A percentile compares a stretch with the other conserved stretches of the same genome.
These are phyloP conservation scores for Clarias laeviceps DNA, from an alignment of 2,797 vertebrate species.

Conservation along the genomic window DNA sequence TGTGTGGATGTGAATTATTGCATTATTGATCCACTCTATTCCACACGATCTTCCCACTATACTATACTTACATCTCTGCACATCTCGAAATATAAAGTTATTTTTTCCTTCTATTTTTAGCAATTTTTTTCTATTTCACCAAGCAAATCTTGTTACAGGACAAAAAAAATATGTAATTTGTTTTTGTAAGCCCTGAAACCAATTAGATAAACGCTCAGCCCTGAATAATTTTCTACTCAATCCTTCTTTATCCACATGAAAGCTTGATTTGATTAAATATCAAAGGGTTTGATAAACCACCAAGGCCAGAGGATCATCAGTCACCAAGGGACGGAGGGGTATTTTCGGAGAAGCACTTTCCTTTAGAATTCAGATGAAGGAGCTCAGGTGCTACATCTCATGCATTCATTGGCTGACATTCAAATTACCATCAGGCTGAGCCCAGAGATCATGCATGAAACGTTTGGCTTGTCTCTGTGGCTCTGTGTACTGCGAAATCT, in stretches of 20 bases:
- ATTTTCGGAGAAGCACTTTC: constrained; percentile 54
- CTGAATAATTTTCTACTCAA: constrained; percentile 66
- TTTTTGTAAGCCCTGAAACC: constrained; percentile 61
- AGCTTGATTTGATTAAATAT: constrained; percentile 68
- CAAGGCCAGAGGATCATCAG: constrained; percentile 46
- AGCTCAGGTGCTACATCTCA: constrained; percentile 58
- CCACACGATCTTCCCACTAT: not conserved
- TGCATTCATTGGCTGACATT: constrained; percentile 56
- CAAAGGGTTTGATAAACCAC: constrained; percentile 61
- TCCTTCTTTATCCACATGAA: constrained; percentile 65
- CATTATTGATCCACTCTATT: not conserved
- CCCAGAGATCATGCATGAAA: constrained; percentile 44
- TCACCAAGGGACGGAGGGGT: constrained; percentile 44
- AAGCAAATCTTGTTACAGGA: constrained; percentile 26
- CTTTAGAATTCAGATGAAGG: constrained; percentile 65
- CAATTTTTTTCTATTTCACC: constrained; percentile 1
- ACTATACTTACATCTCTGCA: not conserved
- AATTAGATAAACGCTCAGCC: constrained; percentile 67
- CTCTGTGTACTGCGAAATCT: constrained; percentile 54
- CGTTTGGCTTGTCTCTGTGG: constrained; percentile 54
- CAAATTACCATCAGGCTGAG: constrained; percentile 48
- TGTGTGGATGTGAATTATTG: not conserved
- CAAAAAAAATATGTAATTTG: constrained; percentile 53
- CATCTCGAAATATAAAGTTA: not conserved
- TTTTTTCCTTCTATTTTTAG: not conserved